Conservation (phyloP, 53 echinoderm and acorn worm species). For the Zoroaster sp. region DNA sequence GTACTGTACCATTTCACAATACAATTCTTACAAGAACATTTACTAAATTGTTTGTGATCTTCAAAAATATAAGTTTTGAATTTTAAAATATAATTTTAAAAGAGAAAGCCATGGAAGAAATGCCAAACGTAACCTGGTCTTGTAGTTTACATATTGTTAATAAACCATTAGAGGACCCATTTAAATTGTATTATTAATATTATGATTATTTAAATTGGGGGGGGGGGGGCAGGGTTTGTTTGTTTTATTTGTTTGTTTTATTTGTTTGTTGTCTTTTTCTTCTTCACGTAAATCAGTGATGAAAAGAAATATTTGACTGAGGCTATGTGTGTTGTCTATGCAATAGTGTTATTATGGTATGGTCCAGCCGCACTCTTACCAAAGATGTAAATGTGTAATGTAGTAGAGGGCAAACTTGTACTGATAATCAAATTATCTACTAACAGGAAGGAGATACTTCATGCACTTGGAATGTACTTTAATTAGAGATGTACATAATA, state of each 20-base stretch:
- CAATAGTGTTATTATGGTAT: conserved; percentile 24
- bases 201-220: neutral
- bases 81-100: too few relatives aligned
- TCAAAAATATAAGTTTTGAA: too few relatives aligned
- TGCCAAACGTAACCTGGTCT: too few relatives aligned
- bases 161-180: too few relatives aligned
- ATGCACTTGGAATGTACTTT: neutral
- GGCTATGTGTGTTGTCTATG: conserved; percentile 53
- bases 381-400: conserved; percentile 47
- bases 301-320: neutral
- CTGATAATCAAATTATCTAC: conserved; percentile 29
- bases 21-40: too few relatives aligned
- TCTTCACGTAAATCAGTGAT: neutral
- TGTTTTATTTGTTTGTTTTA: neutral
- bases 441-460: neutral
- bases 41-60: too few relatives aligned
- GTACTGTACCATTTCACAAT: too few relatives aligned
- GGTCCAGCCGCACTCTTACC: conserved; percentile 26
- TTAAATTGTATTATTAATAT: too few relatives aligned
- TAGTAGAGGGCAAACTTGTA: neutral
- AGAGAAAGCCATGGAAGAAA: neutral
- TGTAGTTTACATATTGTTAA: too few relatives aligned
- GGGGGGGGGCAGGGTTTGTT: neutral
- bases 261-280: neutral
- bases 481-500: conserved; percentile 29